phyloP scores from a whole-genome alignment of 2,113 vertebrate species.

The Sardina pilchardus region DNA sequence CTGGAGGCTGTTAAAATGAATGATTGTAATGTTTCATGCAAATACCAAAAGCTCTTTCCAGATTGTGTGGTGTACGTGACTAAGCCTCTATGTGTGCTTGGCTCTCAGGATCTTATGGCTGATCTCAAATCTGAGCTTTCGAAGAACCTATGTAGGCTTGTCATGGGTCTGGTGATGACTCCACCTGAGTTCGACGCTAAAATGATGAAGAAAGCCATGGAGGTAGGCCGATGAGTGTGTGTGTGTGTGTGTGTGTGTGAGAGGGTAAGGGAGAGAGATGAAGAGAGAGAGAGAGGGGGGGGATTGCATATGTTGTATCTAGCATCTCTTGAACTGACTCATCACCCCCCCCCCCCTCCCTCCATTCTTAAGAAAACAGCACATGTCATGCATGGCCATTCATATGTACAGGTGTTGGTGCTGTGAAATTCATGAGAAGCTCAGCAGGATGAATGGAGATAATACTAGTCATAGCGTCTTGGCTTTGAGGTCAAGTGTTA shows the following conservation, averaged over 20 bases:
- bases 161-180: slow-evolving; percentile 90
- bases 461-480: background rate
- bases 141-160: slow-evolving; percentile 84
- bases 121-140: slow-evolving; percentile 95
- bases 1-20: too few species aligned
- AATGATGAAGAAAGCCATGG: slow-evolving; percentile 92
- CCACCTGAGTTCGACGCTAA: slow-evolving; percentile 92
- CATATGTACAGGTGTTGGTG: background rate
- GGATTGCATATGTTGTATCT: background rate
- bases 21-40: too few species aligned
- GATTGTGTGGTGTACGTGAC: background rate
- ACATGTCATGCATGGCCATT: background rate
- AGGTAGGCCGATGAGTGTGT: background rate
- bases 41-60: too few species aligned
- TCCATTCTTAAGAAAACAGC: background rate
- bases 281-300: background rate
- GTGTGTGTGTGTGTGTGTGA: slow-evolving; percentile 14
- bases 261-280: too few species aligned
- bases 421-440: slow-evolving; percentile 4
- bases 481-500: background rate
- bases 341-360: background rate
- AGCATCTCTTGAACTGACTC: background rate
- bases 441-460: background rate
- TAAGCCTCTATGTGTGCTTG: background rate
- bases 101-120: slow-evolving; percentile 86